A percentile compares a stretch with the other conserved stretches of the same genome.
phyloP scores from a whole-genome alignment of 1,140 invertebrate species.

The Hycleus phaleratus region DNA sequence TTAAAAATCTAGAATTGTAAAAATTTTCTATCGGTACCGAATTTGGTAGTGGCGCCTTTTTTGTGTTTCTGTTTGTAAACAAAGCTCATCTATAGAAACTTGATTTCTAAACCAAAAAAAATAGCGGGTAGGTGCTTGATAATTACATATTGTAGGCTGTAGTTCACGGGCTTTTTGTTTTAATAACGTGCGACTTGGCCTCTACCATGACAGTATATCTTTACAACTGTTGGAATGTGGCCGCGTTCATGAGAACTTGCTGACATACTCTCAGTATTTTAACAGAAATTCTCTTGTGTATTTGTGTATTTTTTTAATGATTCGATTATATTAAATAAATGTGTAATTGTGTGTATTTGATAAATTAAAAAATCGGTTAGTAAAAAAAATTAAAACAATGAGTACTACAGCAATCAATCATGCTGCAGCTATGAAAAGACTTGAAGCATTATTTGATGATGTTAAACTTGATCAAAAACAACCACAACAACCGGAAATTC shows the following conservation, averaged over 20 bases:
- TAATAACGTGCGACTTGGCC: slow-evolving; percentile 15
- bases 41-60: no score
- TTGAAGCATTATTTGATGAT: slow-evolving; percentile 63
- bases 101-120: no score
- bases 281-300: slow-evolving; percentile 5
- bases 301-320: no score
- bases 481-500: slow-evolving; percentile 43
- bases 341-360: no score
- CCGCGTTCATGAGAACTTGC: slow-evolving; percentile 28
- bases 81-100: no score
- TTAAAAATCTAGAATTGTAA: no score
- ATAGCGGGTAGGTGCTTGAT: no score
- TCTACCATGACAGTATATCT: slow-evolving; percentile 16
- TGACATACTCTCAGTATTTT: slow-evolving; percentile 20
- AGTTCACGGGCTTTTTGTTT: slow-evolving; percentile 6
- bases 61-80: no score
- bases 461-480: slow-evolving; percentile 49
- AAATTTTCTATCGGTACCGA: no score
- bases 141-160: no score
- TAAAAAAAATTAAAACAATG: slow-evolving; percentile 31
- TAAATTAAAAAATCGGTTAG: background rate
- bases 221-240: slow-evolving; percentile 21
- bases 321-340: no score
- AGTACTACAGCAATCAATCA: slow-evolving; percentile 47
- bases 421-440: slow-evolving; percentile 56